These are phyloP conservation scores for Pontoporia blainvillei DNA, from an alignment of 2,113 vertebrate genomes.

Conservation along the genomic window DNA sequence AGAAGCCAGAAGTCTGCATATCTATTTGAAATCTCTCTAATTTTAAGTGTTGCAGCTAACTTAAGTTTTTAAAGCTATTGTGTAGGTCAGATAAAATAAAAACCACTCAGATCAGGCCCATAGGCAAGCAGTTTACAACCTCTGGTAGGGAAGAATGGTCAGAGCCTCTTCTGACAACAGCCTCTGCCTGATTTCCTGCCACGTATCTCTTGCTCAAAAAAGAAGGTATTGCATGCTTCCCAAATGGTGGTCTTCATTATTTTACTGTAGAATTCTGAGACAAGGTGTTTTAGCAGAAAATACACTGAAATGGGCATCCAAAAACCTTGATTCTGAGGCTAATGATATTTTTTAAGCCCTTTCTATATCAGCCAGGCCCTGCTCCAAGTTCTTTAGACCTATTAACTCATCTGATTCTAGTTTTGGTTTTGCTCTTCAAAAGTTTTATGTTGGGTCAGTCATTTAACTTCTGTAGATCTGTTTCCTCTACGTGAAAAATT, in stretches of 20 bases:
- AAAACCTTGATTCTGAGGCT: not conserved
- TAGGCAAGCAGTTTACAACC: not conserved
- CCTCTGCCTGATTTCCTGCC: not conserved
- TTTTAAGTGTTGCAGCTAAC: not conserved
- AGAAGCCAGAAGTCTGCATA: not conserved
- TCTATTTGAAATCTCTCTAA: not conserved
- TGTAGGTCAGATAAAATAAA: not conserved
- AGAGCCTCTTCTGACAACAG: not conserved
- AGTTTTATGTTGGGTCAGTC: not conserved
- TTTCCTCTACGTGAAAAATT: slow-evolving; percentile 24
- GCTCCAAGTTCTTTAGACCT: not conserved
- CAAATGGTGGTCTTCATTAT: not conserved
- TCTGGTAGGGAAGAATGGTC: not conserved
- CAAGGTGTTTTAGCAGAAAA: not conserved
- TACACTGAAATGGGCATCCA: not conserved
- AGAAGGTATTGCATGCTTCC: not conserved
- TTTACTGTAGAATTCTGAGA: not conserved
- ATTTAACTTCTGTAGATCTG: not conserved
- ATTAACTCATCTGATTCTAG: not conserved
- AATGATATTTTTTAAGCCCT: not conserved
- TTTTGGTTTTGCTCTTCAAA: not conserved
- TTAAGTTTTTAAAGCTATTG: not conserved
- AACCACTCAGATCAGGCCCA: not conserved
- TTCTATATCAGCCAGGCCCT: not conserved
- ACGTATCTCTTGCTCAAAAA: not conserved